phyloP scores from a whole-genome alignment of 2,113 vertebrate species.

The Echinops telfairi region DNA sequence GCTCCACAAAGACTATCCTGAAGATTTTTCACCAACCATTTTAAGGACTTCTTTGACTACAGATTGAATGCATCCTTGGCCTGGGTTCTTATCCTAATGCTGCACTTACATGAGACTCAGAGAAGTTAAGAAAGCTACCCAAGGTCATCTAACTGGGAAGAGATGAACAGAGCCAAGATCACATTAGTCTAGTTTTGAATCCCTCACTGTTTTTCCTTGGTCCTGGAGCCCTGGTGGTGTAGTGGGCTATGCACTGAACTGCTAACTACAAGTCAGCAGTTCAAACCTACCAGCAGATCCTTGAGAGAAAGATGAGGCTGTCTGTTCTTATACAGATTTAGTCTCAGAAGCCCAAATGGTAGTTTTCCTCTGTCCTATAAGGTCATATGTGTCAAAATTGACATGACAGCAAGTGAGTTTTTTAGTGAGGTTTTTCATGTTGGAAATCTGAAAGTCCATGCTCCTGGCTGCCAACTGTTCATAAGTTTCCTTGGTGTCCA shows the following conservation, averaged over 20 bases:
- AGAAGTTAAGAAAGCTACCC: conserved; percentile 10
- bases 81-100: background rate
- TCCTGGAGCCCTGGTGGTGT: too few relatives aligned
- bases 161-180: conserved; percentile 9
- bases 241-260: too few relatives aligned
- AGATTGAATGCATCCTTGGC: conserved; percentile 45
- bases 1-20: conserved; percentile 13
- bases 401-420: too few relatives aligned
- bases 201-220: background rate
- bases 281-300: too few relatives aligned
- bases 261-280: too few relatives aligned
- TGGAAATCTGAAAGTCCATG: background rate
- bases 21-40: conserved; percentile 49
- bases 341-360: too few relatives aligned
- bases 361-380: too few relatives aligned
- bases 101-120: background rate
- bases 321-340: too few relatives aligned
- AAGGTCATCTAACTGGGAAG: background rate
- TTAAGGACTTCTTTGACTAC: conserved; percentile 37
- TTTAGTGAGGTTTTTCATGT: background rate
- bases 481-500: background rate
- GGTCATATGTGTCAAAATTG: too few relatives aligned
- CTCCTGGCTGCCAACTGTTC: conserved; percentile 5
- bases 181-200: background rate
- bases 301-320: too few relatives aligned